A percentile compares a stretch with the other conserved stretches of the same genome.
phyloP scores from a whole-genome alignment of 2,888 invertebrate genomes.

The Diachrysia chrysitis region DNA sequence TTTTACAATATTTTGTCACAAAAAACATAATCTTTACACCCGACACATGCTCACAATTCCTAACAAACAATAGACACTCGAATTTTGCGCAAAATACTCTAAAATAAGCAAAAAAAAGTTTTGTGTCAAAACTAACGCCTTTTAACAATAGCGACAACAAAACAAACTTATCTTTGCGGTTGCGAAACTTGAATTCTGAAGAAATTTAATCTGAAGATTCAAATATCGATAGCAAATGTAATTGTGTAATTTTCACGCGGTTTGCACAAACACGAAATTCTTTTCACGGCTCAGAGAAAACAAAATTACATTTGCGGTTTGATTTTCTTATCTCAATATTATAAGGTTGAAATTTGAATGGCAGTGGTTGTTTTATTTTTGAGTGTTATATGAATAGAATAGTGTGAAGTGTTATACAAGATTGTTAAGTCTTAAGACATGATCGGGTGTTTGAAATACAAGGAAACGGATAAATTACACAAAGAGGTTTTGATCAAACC shows the following conservation, averaged over 20 bases:
- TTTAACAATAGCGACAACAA: constrained; percentile 27
- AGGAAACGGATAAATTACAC: constrained; percentile 62
- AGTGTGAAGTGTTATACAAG: constrained; percentile 50
- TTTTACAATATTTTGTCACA: constrained; percentile 32
- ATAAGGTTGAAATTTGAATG: constrained; percentile 18
- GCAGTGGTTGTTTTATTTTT: background rate
- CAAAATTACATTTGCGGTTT: constrained; percentile 17
- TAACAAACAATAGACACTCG: constrained; percentile 57
- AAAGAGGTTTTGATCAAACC: constrained; percentile 51
- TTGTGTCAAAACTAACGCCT: constrained; percentile 72
- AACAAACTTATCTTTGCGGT: constrained; percentile 20
- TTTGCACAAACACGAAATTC: constrained; percentile 41
- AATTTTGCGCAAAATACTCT: constrained; percentile 68
- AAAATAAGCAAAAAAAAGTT: constrained; percentile 62
- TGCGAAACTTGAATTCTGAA: constrained; percentile 5
- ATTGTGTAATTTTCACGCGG: constrained; percentile 36
- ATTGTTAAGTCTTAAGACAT: constrained; percentile 29
- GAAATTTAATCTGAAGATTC: background rate
- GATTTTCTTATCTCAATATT: background rate
- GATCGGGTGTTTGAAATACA: constrained; percentile 47
- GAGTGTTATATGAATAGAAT: constrained; percentile 22
- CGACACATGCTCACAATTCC: constrained; percentile 55
- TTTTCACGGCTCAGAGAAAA: constrained; percentile 42
- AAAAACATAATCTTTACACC: constrained; percentile 44
- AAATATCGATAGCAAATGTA: constrained; percentile 20